Percentiles rank a stretch among this genome's conserved stretches.
Conservation (phyloP, 2,888 invertebrate genomes). For the Tenthredo mesomela region DNA sequence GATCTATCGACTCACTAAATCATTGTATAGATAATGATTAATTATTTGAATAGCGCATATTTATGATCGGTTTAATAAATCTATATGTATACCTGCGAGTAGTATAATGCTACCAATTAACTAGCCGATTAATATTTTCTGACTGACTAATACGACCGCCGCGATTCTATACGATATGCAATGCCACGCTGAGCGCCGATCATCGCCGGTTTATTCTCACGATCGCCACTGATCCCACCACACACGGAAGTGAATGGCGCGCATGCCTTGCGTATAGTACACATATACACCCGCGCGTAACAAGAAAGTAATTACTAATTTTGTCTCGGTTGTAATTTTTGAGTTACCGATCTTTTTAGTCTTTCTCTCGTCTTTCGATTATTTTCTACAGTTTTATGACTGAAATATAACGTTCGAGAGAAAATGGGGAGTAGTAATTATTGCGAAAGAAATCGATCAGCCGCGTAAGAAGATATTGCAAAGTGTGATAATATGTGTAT, state of each 20-base stretch:
- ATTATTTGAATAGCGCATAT: neutral
- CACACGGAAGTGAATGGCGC: conserved; percentile 27
- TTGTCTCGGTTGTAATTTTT: neutral
- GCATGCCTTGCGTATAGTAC: neutral
- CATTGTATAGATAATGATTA: neutral
- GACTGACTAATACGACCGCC: neutral
- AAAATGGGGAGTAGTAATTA: neutral
- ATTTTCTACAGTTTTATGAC: neutral
- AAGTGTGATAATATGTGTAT: neutral
- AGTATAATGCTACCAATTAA: conserved; percentile 21
- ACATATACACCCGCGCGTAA: neutral
- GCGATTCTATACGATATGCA: neutral
- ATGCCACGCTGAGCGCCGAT: neutral
- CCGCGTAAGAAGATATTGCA: neutral
- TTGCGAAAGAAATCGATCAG: neutral
- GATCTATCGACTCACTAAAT: neutral
- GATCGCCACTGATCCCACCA: conserved; percentile 39
- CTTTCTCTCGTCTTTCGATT: neutral
- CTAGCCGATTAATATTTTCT: conserved; percentile 36
- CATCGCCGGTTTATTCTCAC: conserved; percentile 33
- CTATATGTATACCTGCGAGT: neutral
- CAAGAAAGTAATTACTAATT: conserved; percentile 10
- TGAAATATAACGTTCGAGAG: neutral
- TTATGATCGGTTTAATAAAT: neutral
- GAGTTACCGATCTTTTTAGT: neutral